Conservation (phyloP, 2,113 vertebrate genomes). For the Microtus montanus region DNA sequence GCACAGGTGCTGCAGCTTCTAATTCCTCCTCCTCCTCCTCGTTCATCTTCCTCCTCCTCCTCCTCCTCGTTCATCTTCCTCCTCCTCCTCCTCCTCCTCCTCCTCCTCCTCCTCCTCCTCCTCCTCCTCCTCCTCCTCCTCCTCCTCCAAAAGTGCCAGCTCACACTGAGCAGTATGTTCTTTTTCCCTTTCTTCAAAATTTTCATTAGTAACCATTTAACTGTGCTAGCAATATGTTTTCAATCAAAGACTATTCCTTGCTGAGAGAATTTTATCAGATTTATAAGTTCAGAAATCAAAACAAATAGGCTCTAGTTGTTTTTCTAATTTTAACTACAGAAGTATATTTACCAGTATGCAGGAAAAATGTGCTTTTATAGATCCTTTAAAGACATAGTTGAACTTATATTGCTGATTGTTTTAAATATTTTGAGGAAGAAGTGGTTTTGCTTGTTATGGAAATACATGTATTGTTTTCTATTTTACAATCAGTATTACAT, state of each 20-base stretch:
- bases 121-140: background rate
- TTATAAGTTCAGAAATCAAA: constrained; percentile 41
- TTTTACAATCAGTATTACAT: constrained; percentile 62
- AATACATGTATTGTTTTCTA: constrained; percentile 37
- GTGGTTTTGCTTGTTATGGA: constrained; percentile 18
- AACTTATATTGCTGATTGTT: constrained; percentile 34
- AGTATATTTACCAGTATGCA: background rate
- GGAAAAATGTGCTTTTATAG: constrained; percentile 5
- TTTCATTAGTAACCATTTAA: constrained; percentile 61
- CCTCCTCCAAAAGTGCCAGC: background rate
- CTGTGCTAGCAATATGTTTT: background rate
- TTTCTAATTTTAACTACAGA: constrained; percentile 57
- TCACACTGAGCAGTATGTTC: background rate
- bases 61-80: background rate
- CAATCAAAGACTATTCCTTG: constrained; percentile 51
- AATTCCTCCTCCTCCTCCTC: background rate
- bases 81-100: background rate
- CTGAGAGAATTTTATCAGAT: constrained; percentile 59
- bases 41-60: background rate
- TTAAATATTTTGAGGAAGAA: constrained; percentile 45
- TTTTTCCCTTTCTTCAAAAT: constrained; percentile 46
- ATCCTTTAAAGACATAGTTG: background rate
- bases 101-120: background rate
- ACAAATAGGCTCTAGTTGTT: constrained; percentile 38
- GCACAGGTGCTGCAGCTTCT: background rate